phyloP scores from a whole-genome alignment of 1,140 invertebrate genomes.

The Drosophila jambulina region DNA sequence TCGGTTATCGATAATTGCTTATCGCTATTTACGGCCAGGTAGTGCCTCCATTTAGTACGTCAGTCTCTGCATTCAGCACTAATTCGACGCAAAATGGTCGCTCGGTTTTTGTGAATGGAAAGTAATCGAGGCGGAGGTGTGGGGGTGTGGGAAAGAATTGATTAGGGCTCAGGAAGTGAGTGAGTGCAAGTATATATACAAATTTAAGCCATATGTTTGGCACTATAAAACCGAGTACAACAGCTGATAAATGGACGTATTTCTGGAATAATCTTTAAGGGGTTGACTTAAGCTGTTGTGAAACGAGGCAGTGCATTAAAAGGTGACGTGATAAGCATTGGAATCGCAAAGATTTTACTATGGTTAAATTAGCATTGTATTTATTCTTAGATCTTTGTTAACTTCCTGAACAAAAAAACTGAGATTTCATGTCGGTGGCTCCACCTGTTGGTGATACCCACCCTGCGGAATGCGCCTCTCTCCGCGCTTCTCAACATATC shows the following conservation, averaged over 20 bases:
- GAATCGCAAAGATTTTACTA: background rate
- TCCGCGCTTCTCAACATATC: slow-evolving; percentile 34
- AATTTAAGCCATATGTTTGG: slow-evolving; percentile 31
- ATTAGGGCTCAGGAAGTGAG: slow-evolving; percentile 30
- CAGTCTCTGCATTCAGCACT: slow-evolving; percentile 23
- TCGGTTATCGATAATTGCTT: slow-evolving; percentile 64
- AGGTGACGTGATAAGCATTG: slow-evolving; percentile 10
- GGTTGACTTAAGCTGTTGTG: background rate
- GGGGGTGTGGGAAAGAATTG: slow-evolving; percentile 7
- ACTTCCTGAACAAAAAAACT: background rate
- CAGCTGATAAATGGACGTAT: slow-evolving; percentile 13
- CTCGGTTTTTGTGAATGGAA: slow-evolving; percentile 53
- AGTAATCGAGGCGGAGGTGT: slow-evolving; percentile 11
- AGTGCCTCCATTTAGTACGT: slow-evolving; percentile 32
- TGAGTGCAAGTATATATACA: slow-evolving; percentile 20
- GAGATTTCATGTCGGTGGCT: background rate
- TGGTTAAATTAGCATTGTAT: slow-evolving; percentile 3
- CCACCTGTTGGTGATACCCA: slow-evolving; percentile 8
- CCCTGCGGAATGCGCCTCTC: slow-evolving; percentile 3
- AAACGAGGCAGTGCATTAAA: background rate
- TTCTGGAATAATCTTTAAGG: slow-evolving; percentile 6
- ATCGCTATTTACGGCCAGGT: slow-evolving; percentile 49
- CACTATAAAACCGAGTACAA: slow-evolving; percentile 9
- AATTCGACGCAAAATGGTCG: slow-evolving; percentile 44
- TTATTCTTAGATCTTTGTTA: background rate